Conservation (phyloP, 2,888 invertebrate species). For the Pristionchus arcanus region DNA sequence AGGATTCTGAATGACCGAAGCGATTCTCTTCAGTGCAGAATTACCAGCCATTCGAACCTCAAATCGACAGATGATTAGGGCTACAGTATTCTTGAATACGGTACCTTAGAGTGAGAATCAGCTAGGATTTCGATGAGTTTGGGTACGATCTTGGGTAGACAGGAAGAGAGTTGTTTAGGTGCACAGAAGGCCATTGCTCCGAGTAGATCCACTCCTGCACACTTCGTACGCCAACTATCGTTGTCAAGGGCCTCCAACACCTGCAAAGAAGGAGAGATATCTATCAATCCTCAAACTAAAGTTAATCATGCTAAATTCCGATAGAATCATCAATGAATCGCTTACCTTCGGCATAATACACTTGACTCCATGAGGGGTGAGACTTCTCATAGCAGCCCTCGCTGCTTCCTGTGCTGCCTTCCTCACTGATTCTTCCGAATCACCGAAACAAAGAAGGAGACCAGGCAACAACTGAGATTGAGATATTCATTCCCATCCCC, state of each 20-base stretch:
- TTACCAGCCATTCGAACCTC: constrained; percentile 84
- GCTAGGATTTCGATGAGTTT: constrained; percentile 96
- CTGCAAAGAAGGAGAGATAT: constrained; percentile 63
- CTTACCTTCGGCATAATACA: constrained; percentile 91
- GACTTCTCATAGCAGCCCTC: constrained; percentile 89
- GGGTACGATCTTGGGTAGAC: constrained; percentile 97
- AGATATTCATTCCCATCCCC: background rate
- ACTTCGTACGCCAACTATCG: constrained; percentile 98
- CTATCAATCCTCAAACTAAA: no score
- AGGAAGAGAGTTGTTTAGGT: constrained; percentile 97
- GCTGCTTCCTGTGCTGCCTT: constrained; percentile 94
- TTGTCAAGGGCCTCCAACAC: constrained; percentile 93
- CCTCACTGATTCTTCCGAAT: constrained; percentile 93
- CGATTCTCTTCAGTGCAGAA: constrained; percentile 95
- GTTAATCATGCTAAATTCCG: background rate
- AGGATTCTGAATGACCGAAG: constrained; percentile 97
- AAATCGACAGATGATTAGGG: constrained; percentile 93
- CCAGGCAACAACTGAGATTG: constrained; percentile 87
- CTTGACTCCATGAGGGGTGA: constrained; percentile 97
- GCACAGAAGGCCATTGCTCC: constrained; percentile 99
- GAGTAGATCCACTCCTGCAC: constrained; percentile 80
- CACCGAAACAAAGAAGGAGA: constrained; percentile 95
- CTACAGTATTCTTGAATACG: constrained; percentile 81
- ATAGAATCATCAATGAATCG: background rate
- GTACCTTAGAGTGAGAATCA: constrained; percentile 88